Conservation (phyloP, 2,113 vertebrate species). For the Rattus rattus region DNA sequence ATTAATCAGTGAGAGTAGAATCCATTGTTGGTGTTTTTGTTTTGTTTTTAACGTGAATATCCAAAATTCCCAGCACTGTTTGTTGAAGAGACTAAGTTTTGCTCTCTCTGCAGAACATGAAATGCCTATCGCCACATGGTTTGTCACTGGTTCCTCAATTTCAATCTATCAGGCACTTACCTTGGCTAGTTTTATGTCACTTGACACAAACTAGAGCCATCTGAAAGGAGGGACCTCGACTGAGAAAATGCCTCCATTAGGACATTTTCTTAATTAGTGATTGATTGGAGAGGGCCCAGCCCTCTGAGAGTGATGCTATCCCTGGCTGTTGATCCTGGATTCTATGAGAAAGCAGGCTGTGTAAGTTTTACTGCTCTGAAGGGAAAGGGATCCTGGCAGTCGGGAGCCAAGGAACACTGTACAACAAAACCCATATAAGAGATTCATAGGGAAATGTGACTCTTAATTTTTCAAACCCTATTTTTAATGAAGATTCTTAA, state of each 20-base stretch:
- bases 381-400: neutral
- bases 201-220: neutral
- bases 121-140: neutral
- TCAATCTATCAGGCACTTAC: neutral
- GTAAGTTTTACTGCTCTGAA: neutral
- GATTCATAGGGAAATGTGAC: neutral
- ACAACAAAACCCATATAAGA: neutral
- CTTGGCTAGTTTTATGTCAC: neutral
- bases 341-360: neutral
- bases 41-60: neutral
- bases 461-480: too few species aligned
- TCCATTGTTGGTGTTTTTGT: neutral
- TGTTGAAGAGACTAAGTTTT: neutral
- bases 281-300: neutral
- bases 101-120: neutral
- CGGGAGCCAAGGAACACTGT: neutral
- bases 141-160: neutral
- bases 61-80: neutral
- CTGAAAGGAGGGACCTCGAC: neutral
- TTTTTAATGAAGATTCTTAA: too few species aligned
- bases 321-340: neutral
- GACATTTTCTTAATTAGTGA: neutral
- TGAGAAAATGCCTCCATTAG: neutral
- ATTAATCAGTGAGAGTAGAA: neutral
- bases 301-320: neutral